Base-by-base conservation (phyloP, 92 coral and sea anemone genomes). In the Umimayanthus kanabou region DNA sequence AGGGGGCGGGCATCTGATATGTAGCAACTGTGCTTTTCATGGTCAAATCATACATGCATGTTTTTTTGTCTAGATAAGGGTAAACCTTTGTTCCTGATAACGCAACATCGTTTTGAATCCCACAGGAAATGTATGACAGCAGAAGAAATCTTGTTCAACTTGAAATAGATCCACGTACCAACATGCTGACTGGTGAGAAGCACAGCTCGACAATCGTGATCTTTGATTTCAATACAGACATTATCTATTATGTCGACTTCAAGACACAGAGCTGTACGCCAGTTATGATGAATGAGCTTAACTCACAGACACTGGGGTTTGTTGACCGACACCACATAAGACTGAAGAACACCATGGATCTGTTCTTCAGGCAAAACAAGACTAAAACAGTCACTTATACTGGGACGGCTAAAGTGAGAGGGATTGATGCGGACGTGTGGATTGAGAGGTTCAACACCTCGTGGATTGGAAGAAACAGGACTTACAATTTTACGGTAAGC, bases 141-240 rank as follows among this genome's bases (percentile, higher is more conserved):
- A 82, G 76, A 82, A 82, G 86, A 65, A 82, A 82, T 69, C 76
- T 82, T 26, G 86, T 29, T 6, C 77, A 67, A 15, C 37, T 82
- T 25, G 76, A 82, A 29, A 5, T 67, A n/a, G 85, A 81, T 42
- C 76, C 75, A 5, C 22, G 3, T 15, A 15, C 2, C 55, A 33
- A 33, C 37, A 66, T 22, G 53, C 1, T 47, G 13, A 47, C 11
- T 10, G 53, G 53, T 47, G 14, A 16, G 18, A 14, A 53, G 3
- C 39, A 42, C 14, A 40, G 14, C 79, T 33, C 45, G n/a, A 53
- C 58, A 16, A 39, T 75, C 23, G 22, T 5, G 28, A 65, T 94
- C 57, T 90, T 87, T 77, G 98, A 94, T 87, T 94, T 94, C 76
- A 93, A 93, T 72, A 92, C 91, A 18, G 98, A 93, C 13, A 90